Conservation (phyloP, 2,797 vertebrate genomes). For the Myiotriccus ornatus region DNA sequence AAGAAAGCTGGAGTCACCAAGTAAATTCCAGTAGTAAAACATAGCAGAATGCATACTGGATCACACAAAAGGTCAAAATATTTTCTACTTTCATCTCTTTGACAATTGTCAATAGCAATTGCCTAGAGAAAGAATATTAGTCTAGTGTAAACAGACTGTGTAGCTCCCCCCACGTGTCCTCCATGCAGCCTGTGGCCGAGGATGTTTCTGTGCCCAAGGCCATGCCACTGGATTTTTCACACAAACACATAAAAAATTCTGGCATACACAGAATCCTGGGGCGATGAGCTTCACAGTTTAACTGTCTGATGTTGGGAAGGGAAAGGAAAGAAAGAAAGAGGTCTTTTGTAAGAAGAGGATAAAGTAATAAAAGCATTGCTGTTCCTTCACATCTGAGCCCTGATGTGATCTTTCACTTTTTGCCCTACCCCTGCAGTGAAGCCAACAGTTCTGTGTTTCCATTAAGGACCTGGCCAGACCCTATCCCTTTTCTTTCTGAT, state of each 20-base stretch:
- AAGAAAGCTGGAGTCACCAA: neutral
- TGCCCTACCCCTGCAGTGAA: neutral
- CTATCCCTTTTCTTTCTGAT: neutral
- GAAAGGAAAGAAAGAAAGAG: neutral
- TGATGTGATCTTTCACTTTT: neutral
- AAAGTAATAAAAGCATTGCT: neutral
- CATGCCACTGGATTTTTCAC: neutral
- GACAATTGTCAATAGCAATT: neutral
- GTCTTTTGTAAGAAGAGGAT: neutral
- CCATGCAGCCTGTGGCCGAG: neutral
- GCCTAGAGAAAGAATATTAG: neutral
- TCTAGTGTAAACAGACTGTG: neutral
- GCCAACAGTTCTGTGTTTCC: neutral
- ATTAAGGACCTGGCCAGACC: neutral
- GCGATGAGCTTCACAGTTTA: neutral
- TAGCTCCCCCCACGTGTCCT: accelerated
- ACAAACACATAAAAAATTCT: neutral
- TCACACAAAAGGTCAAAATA: neutral
- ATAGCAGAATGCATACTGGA: neutral
- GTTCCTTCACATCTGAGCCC: neutral
- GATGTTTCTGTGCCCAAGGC: neutral
- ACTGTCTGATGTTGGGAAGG: neutral
- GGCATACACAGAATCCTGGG: neutral
- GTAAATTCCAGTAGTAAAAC: neutral
- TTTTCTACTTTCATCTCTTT: neutral